phyloP scores from a whole-genome alignment of 2,113 vertebrate genomes.

The Oophaga pumilio region DNA sequence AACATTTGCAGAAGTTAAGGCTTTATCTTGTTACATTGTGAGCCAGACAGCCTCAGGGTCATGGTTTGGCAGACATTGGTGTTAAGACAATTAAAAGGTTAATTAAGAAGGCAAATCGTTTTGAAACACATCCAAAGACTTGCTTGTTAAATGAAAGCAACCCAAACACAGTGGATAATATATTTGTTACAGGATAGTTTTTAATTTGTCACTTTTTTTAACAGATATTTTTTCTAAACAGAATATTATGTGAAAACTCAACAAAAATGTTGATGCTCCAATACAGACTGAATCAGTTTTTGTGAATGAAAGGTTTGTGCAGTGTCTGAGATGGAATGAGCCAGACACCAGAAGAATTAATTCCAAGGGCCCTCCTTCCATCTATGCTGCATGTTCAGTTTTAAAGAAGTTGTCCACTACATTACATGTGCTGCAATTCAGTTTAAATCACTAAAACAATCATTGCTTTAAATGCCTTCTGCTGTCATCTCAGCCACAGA shows the following conservation, averaged over 20 bases:
- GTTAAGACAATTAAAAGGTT: constrained; percentile 58
- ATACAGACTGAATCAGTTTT: too few species aligned
- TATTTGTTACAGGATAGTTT: not conserved
- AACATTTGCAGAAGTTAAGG: constrained; percentile 49
- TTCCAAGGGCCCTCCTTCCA: too few species aligned
- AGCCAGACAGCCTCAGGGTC: constrained; percentile 51
- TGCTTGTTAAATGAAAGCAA: constrained; percentile 38
- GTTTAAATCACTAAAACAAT: too few species aligned
- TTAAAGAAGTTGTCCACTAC: too few species aligned
- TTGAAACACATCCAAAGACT: constrained; percentile 48
- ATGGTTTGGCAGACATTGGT: constrained; percentile 55
- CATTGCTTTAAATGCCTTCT: too few species aligned
- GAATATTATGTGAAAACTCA: not conserved
- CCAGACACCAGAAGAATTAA: too few species aligned
- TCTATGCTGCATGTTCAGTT: too few species aligned
- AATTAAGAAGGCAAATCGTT: constrained; percentile 57
- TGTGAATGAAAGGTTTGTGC: too few species aligned
- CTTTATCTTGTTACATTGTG: constrained; percentile 49
- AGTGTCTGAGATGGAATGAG: too few species aligned
- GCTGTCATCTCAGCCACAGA: too few species aligned
- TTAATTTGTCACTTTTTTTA: constrained; percentile 18
- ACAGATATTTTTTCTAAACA: not conserved
- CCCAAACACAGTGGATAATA: constrained; percentile 31
- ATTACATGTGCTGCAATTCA: too few species aligned
- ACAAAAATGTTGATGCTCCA: too few species aligned